Evolutionary conservation across 1,140 invertebrate species (phyloP), one percentile per base, ranked within the genome.

Genomic region (Wiebesia pumilae): DNA sequence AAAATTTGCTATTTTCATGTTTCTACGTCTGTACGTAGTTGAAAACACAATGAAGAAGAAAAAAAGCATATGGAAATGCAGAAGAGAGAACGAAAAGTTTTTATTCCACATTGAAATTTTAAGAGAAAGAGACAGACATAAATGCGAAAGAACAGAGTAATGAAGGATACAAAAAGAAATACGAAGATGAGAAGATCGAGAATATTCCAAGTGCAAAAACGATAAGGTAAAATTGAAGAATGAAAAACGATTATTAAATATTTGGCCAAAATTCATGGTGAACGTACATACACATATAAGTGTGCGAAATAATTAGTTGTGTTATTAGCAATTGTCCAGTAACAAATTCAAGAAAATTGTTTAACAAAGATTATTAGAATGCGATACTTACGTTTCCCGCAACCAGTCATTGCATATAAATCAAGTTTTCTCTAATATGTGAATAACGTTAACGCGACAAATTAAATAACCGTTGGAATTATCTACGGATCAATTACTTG

Each of bases 1-100:
- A n/a, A n/a, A n/a, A n/a, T n/a, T n/a, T n/a, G n/a, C n/a, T n/a
- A n/a, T n/a, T 40, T 84, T 78, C 58, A 84, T 58, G 78, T 84
- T 43, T 84, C 71, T 47, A 51, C 54, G 62, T 78, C 33, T 40
- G n/a, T 0, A 40, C 33, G 80, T 16, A 69, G 35, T 40, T 65
- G 21, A 54, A 75, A 21, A n/a, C 35, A 65, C 65, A 84, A 84
- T 78, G 83, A 84, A 77, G 38, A 65, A 78, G n/a, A 78, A 47
- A 78, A 73, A 84, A 84, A 77, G 47, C 4, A 51, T 51, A 21
- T 71, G 33, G 2, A 84, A 30, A 27, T 27, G 14, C 19, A 77
- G 35, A 77, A 40, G 51, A 80, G 21, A 38, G 38, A 62, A 33
- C 12, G n/a, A 78, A 40, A 75, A 1, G 78, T 78, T 62, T 84